These are phyloP conservation scores for Drosophila ficusphila DNA, from an alignment of 1,140 invertebrate species.

Conservation along the genomic window DNA sequence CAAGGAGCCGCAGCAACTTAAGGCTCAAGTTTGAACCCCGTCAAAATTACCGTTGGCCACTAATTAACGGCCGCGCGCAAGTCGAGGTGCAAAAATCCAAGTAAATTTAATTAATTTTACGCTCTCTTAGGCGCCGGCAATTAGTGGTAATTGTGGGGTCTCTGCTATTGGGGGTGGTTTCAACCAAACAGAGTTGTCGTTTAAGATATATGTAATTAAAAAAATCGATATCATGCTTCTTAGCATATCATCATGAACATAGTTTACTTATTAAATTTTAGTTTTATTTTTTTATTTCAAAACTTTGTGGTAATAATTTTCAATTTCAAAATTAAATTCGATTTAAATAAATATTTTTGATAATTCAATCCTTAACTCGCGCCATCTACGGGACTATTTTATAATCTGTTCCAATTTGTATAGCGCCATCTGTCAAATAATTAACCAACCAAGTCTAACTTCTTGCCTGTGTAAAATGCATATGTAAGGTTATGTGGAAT, in stretches of 20 bases:
- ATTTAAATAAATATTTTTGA: neutral
- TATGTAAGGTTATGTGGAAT: neutral
- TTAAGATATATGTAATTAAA: neutral
- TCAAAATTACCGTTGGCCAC: constrained; percentile 67
- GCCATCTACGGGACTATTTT: neutral
- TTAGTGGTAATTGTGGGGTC: constrained; percentile 25
- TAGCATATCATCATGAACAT: too few species aligned
- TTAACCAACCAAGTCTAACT: too few species aligned
- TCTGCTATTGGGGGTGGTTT: constrained; percentile 1
- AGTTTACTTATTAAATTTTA: neutral
- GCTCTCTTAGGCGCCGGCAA: constrained; percentile 49
- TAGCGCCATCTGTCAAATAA: neutral
- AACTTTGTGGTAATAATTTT: too few species aligned
- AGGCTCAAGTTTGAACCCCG: constrained; percentile 30
- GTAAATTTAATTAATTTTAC: constrained; percentile 79
- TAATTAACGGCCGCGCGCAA: constrained; percentile 64
- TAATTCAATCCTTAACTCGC: too few species aligned
- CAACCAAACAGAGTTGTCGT: neutral
- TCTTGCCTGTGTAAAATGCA: neutral
- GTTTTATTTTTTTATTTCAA: too few species aligned
- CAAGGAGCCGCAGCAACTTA: constrained; percentile 68
- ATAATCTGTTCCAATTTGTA: neutral
- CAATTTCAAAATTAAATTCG: neutral
- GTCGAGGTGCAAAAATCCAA: constrained; percentile 62
- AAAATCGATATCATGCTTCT: too few species aligned